Base-by-base conservation (phyloP, 1,140 invertebrate species). In the Drosophila trapezifrons region DNA sequence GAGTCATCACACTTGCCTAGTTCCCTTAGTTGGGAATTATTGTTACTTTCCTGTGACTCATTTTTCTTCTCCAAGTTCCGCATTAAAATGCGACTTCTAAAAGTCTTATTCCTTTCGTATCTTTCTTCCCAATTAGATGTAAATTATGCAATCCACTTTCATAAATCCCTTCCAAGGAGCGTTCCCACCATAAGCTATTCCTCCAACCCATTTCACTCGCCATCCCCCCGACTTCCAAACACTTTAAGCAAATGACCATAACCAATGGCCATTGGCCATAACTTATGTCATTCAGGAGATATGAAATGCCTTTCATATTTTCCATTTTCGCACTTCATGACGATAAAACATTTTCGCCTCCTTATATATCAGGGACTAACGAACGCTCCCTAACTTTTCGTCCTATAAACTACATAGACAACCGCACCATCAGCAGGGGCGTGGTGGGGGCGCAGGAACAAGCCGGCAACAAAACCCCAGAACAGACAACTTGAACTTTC, bases 261-360 rank as follows among this genome's bases (percentile, higher is more conserved):
- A 51, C 69, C 72, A 75, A 75, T 75, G 72, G 70, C 54, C 73
- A 76, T 67, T 66, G 54, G 20, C 62, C 73, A 67, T 76, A 76
- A 76, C 69, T 85, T 80, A 66, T 81, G 64, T 47, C 47, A 60
- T 76, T 60, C 49, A 76, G 10, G 17, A 43, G 56, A 70, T 57
- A 75, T 40, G 63, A 86, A 85, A 78, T 77, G 60, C 46, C 66
- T 67, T 76, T 82, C 84, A 89, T 83, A 89, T 83, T 87, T 87
- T 84, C 80, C 84, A 89, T 73, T 80, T 89, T 87, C 84, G 73
- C 84, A 87, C 84, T 89, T 89, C 84, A 87, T 87, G 80, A 87
- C 84, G 69, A 89, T 89, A 87, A 87, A 87, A 56, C 84, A 87
- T 89, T 87, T 84, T 76, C 63, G 72, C 73, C 32, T 49, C n/a